Conservation (phyloP, 1,140 invertebrate species). For the Bilobella aurantiaca region DNA sequence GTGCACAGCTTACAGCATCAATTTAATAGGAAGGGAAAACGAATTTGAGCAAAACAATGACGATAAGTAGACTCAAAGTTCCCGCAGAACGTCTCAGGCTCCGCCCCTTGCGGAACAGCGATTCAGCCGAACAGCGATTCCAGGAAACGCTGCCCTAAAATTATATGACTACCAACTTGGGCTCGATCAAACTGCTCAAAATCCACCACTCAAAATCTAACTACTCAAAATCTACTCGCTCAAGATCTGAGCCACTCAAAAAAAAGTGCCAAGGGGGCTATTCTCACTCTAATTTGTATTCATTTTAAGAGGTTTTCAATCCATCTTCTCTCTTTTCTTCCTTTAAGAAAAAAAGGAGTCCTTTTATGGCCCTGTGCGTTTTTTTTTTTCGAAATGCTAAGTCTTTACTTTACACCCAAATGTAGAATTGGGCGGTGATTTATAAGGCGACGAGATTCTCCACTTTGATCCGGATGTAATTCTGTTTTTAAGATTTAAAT, state of each 20-base stretch:
- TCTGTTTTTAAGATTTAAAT: not conserved
- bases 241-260: not conserved
- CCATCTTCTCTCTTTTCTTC: too few relatives aligned
- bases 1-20: too few relatives aligned
- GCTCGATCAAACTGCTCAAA: not conserved
- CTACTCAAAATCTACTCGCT: not conserved
- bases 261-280: not conserved
- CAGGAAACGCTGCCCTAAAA: not conserved
- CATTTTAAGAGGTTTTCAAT: constrained; percentile 2
- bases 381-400: too few relatives aligned
- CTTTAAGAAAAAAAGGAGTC: not conserved
- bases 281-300: not conserved
- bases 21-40: too few relatives aligned
- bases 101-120: too few relatives aligned
- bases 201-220: not conserved
- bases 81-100: too few relatives aligned
- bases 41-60: too few relatives aligned
- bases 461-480: not conserved
- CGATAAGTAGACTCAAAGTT: too few relatives aligned
- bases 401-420: not conserved
- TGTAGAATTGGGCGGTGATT: not conserved
- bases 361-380: not conserved
- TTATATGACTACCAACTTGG: not conserved
- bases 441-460: not conserved
- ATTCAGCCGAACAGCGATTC: not conserved